These are phyloP conservation scores for Grammomys dolichurus DNA, from an alignment of 2,113 vertebrate genomes.

Conservation along the genomic window DNA sequence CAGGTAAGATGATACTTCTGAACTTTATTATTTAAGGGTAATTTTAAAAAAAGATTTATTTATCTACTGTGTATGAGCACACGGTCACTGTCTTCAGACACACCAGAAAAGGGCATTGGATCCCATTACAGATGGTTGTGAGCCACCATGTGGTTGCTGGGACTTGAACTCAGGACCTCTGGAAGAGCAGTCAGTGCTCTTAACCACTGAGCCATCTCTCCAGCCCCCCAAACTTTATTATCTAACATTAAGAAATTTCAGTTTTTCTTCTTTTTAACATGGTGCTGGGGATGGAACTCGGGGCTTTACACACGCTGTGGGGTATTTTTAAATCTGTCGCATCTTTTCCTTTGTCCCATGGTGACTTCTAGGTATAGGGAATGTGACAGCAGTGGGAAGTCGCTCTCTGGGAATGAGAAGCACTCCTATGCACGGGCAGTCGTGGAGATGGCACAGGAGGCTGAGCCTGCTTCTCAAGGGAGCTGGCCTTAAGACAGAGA, in stretches of 20 bases:
- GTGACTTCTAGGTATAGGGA: background rate
- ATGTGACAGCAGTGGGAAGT: background rate
- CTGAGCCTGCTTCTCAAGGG: background rate
- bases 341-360: background rate
- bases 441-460: too few relatives aligned
- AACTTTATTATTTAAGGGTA: background rate
- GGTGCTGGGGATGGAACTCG: background rate
- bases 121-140: too few relatives aligned
- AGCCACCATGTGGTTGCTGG: too few relatives aligned
- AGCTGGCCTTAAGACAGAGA: too few relatives aligned
- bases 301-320: too few relatives aligned
- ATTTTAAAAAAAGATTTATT: too few relatives aligned
- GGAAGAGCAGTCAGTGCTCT: too few relatives aligned
- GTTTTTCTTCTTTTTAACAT: background rate
- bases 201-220: too few relatives aligned
- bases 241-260: background rate
- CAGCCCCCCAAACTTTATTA: background rate
- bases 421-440: rapidly evolving
- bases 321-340: background rate
- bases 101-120: too few relatives aligned
- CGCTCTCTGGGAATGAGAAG: background rate
- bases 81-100: too few relatives aligned
- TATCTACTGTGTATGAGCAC: too few relatives aligned
- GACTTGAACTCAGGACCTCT: too few relatives aligned
- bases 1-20: background rate